Base-by-base conservation (phyloP, 2,113 vertebrate species). In the Perccottus glenii region DNA sequence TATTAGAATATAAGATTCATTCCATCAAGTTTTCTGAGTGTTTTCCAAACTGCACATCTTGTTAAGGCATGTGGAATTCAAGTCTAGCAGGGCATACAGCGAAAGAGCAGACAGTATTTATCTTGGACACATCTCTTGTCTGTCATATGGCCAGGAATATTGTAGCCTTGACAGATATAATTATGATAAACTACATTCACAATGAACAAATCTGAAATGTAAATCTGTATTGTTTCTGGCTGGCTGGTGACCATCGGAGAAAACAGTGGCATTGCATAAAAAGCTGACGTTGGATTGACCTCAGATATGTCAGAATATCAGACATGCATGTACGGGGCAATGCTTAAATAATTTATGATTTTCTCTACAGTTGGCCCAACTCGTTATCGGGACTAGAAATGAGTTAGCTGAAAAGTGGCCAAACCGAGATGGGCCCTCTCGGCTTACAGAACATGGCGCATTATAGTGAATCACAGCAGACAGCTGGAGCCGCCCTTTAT, bases 401-500 rank as follows among this genome's bases (percentile, higher is more conserved):
- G 70, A 80, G 85, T 84, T 85, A 80, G 72, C 78, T 83, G 83
- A 90, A 88, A 84, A 83, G 47, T 71, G 72, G 74, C 81, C 85
- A 78, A 79, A 83, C 81, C 78, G 72, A 84, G 83, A 83, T 67
- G 65, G 72, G 52, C 71, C 65, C 73, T 78, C 87, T 75, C 67
- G 27, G 84, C 62, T 83, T 81, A 79, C 73, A 78, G 73, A 84
- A 85, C 58, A 49, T 58, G 19, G 72, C 33, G 62, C 62, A 79
- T 72, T 87, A 84, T 84, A 81, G 81, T 84, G 85, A 95, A 94
- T 94, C 83, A 89, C 84, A 89, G 92, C 58, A 76, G 94, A 94
- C 92, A 94, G 86, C 75, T 82, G 82, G 73, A 77, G 83, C 88
- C 87, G 90, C 89, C 90, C 90, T 93, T 93, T 93, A 94, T 94